These are phyloP conservation scores for Cataglyphis cursor DNA, from an alignment of 2,888 invertebrate species.

Conservation along the genomic window DNA sequence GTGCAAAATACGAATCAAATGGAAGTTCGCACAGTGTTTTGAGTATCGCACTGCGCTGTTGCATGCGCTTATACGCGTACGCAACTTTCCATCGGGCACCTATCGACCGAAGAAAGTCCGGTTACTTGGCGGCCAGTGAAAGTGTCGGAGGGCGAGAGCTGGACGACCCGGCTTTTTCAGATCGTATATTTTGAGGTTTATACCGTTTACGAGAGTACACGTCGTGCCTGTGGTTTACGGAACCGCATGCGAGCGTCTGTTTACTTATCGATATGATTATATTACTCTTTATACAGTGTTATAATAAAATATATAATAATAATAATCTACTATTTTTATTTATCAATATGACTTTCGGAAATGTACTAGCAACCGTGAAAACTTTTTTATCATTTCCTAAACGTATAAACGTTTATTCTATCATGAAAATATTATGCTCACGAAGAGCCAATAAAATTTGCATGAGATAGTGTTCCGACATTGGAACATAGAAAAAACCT, in stretches of 20 bases:
- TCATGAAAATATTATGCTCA: neutral
- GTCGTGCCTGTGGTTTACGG: neutral
- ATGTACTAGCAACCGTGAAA: neutral
- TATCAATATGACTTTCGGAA: neutral
- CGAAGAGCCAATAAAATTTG: neutral
- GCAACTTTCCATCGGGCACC: constrained; percentile 84
- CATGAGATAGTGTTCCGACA: neutral
- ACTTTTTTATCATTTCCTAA: neutral
- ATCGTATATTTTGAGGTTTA: constrained; percentile 57
- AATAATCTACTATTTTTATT: neutral
- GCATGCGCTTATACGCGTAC: constrained; percentile 63
- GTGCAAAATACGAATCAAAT: neutral
- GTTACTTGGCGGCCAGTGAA: constrained; percentile 84
- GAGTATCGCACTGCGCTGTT: constrained; percentile 24
- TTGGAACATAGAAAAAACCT: neutral
- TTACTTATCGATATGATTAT: neutral
- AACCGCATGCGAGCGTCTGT: neutral
- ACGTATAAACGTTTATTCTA: neutral
- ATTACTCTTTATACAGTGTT: neutral
- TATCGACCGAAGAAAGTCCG: constrained; percentile 86
- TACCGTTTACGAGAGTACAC: neutral
- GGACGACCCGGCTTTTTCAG: constrained; percentile 64
- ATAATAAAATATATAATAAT: neutral
- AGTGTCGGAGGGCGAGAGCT: constrained; percentile 80
- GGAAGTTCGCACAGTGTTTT: neutral